These are phyloP conservation scores for Gila robusta DNA, from an alignment of 2,797 vertebrate species.

Conservation along the genomic window DNA sequence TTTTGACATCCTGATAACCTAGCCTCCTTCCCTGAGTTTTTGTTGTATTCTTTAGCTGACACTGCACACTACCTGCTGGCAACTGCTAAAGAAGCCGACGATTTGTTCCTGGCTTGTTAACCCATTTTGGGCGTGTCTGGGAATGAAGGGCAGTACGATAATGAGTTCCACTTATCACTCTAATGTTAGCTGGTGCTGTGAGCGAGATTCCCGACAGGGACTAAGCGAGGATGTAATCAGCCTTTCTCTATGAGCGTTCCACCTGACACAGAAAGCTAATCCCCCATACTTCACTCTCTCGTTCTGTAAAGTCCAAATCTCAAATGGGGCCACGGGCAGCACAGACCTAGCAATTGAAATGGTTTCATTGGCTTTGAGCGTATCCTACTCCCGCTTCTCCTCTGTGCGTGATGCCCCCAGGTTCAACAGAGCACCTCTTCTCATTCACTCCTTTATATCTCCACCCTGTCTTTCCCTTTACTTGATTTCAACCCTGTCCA, in stretches of 20 bases:
- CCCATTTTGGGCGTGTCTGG: conserved; percentile 45
- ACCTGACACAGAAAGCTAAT: conserved; percentile 39
- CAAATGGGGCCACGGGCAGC: conserved; percentile 44
- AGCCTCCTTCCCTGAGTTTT: not conserved
- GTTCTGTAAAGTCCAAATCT: conserved; percentile 41
- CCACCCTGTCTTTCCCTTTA: not conserved
- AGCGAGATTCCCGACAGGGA: conserved; percentile 32
- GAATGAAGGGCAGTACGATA: conserved; percentile 45
- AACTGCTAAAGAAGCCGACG: not conserved
- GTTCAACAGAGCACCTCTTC: conserved; percentile 60
- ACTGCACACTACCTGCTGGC: conserved; percentile 39
- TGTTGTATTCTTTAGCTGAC: conserved; percentile 10
- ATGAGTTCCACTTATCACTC: conserved; percentile 52
- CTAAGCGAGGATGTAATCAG: conserved; percentile 44
- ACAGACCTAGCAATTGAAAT: conserved; percentile 72
- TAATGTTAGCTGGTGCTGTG: conserved; percentile 40
- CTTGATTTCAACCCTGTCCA: conserved; percentile 29
- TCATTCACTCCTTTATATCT: not conserved
- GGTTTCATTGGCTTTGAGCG: conserved; percentile 70
- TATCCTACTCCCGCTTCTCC: conserved; percentile 71
- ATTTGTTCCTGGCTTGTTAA: conserved; percentile 66
- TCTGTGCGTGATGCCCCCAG: conserved; percentile 59
- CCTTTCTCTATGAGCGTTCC: conserved; percentile 15
- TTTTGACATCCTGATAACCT: conserved; percentile 3
- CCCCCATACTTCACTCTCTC: conserved; percentile 18